Base-by-base conservation (phyloP, 2,888 invertebrate genomes). In the Eupithecia inturbata region DNA sequence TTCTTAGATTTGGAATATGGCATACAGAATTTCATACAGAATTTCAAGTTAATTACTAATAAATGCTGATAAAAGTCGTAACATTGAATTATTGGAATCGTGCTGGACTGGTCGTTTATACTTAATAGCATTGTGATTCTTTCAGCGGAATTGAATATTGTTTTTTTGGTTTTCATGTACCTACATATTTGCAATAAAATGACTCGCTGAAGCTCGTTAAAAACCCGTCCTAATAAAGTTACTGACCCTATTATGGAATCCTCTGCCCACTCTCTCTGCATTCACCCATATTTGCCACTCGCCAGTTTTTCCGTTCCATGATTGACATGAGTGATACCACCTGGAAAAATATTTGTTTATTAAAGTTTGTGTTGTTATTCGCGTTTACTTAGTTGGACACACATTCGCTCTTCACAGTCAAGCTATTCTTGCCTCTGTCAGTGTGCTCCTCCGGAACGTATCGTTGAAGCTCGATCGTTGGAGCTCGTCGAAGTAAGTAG, bases 241-340 rank as follows among this genome's bases (percentile, higher is more conserved):
- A 73, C 96, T 96, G 93, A 98, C 98, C 92, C 97, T 95, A 88
- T 98, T 98, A 91, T 97, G 97, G 89, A 97, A 98, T 76, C 98
- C 98, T 85, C 98, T 95, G 79, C 97, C 97, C 69, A 98, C 97
- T 80, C 98, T 95, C 89, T 98, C 98, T 28, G 96, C 96, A 88
- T 97, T 97, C 77, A 98, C 96, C 97, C 98, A 98, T 81, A 97
- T 96, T 91, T 98, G 98, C 98, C 98, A 98, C 91, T 98, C 98
- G 68, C 98, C 98, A 10, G 97, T 97, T 87, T 96, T 97, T 26
- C 97, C 97, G 88, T 97, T 98, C 98, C 98, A 98, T 71, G 97
- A 97, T 83, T 97, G 97, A 85, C 98, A 98, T 69, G 97, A 96
- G 89, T 98, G 98, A 93, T 97, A 97, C 97, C 97, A 98, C 77